Percentiles rank a stretch among this genome's conserved stretches.
These are phyloP conservation scores for Carduelis carduelis DNA, from an alignment of 2,797 vertebrate species.

Conservation along the genomic window DNA sequence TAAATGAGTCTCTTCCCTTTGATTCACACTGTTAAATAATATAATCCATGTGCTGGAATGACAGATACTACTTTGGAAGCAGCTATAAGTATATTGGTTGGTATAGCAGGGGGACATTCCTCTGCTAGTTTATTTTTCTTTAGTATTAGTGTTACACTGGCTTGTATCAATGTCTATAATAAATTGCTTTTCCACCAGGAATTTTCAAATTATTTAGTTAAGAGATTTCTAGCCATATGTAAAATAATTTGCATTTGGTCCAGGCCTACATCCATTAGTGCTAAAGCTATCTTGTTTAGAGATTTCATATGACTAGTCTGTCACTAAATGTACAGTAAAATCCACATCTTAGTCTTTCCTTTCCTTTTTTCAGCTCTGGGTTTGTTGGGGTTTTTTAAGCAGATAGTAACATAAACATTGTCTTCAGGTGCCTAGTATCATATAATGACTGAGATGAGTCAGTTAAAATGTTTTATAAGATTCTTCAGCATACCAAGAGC, in stretches of 20 bases:
- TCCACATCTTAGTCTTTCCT: not conserved
- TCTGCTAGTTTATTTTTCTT: slow-evolving; percentile 72
- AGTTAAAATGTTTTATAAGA: not conserved
- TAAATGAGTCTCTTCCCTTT: slow-evolving; percentile 57
- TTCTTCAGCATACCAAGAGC: not conserved
- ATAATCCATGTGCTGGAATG: slow-evolving; percentile 50
- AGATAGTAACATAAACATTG: not conserved
- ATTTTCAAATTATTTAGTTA: slow-evolving; percentile 71
- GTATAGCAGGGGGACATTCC: slow-evolving; percentile 40
- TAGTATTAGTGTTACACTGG: slow-evolving; percentile 40
- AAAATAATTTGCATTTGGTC: slow-evolving; percentile 44
- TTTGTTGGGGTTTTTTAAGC: not conserved
- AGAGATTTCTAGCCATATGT: slow-evolving; percentile 40
- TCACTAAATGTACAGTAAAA: slow-evolving; percentile 50
- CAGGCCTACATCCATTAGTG: slow-evolving; percentile 30
- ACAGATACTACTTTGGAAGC: slow-evolving; percentile 49
- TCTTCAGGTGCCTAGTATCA: not conserved
- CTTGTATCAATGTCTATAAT: slow-evolving; percentile 52
- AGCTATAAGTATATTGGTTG: slow-evolving; percentile 38
- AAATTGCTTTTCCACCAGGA: slow-evolving; percentile 68
- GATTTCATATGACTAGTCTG: slow-evolving; percentile 19
- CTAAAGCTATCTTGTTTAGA: slow-evolving; percentile 47
- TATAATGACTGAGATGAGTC: not conserved
- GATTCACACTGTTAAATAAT: slow-evolving; percentile 69
- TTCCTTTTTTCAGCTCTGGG: not conserved